Conservation (phyloP, 1,140 invertebrate species). For the Scaptomyza montana region DNA sequence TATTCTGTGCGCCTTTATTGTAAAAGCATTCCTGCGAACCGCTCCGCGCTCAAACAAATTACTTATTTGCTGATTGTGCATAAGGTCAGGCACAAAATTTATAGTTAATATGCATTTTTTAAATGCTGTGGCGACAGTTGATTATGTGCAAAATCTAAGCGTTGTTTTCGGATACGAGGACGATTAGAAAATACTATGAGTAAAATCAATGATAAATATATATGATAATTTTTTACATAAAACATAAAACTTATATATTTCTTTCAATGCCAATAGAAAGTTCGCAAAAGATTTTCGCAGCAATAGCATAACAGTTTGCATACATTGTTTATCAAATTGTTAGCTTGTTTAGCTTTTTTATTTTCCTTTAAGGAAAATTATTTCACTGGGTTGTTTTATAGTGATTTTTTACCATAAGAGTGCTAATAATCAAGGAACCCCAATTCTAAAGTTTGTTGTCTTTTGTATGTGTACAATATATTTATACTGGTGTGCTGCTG, state of each 20-base stretch:
- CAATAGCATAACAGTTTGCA: too few species aligned
- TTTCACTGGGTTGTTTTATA: too few species aligned
- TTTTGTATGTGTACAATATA: too few species aligned
- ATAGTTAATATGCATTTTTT: slow-evolving; percentile 59
- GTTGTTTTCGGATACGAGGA: slow-evolving; percentile 67
- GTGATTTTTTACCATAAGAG: too few species aligned
- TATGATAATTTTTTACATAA: slow-evolving; percentile 80
- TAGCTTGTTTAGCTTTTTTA: too few species aligned
- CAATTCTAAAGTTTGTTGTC: too few species aligned
- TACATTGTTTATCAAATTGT: too few species aligned
- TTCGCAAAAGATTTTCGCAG: too few species aligned
- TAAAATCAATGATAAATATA: slow-evolving; percentile 70
- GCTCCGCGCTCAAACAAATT: slow-evolving; percentile 48
- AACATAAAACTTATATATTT: background rate
- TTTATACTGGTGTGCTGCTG: too few species aligned
- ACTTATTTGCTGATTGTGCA: slow-evolving; percentile 50
- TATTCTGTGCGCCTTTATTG: slow-evolving; percentile 48
- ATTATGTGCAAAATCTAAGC: slow-evolving; percentile 68
- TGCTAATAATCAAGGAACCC: too few species aligned
- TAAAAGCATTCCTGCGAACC: slow-evolving; percentile 67
- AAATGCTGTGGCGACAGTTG: slow-evolving; percentile 63
- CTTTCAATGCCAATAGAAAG: background rate
- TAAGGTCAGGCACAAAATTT: slow-evolving; percentile 37
- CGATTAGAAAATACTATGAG: slow-evolving; percentile 67
- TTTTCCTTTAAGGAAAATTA: too few species aligned